Conservation (phyloP, 2,888 invertebrate genomes). For the Mactromeris polynyma region DNA sequence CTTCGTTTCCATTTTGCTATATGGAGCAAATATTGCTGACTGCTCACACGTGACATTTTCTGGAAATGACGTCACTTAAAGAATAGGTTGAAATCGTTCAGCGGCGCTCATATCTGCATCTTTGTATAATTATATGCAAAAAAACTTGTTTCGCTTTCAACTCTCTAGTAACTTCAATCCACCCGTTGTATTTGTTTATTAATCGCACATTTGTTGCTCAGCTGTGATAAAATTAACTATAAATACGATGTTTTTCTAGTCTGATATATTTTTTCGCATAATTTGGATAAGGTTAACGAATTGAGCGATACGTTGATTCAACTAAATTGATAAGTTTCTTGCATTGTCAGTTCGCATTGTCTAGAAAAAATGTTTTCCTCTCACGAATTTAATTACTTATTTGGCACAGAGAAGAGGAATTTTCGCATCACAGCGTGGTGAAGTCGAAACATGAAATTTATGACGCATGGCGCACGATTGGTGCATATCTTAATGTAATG, state of each 20-base stretch:
- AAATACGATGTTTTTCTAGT: neutral
- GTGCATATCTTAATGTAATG: neutral
- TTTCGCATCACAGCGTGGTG: neutral
- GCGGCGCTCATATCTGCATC: no score
- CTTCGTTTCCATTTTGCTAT: no score
- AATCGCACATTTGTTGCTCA: neutral
- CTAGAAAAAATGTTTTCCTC: neutral
- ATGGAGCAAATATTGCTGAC: no score
- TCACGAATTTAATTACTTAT: conserved; percentile 8
- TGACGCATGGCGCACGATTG: neutral
- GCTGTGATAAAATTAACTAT: neutral
- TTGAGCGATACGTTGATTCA: neutral
- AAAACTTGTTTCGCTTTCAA: no score
- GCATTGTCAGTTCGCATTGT: neutral
- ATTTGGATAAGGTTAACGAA: neutral
- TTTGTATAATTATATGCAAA: no score
- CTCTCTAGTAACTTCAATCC: neutral
- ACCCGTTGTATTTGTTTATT: neutral
- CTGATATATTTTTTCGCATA: neutral
- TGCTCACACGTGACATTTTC: no score
- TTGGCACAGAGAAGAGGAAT: neutral
- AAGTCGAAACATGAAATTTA: neutral
- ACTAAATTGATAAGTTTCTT: neutral
- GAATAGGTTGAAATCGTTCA: no score
- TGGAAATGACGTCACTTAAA: no score